These are phyloP conservation scores for Scophthalmus maximus DNA, from an alignment of 2,113 vertebrate genomes.

Conservation along the genomic window DNA sequence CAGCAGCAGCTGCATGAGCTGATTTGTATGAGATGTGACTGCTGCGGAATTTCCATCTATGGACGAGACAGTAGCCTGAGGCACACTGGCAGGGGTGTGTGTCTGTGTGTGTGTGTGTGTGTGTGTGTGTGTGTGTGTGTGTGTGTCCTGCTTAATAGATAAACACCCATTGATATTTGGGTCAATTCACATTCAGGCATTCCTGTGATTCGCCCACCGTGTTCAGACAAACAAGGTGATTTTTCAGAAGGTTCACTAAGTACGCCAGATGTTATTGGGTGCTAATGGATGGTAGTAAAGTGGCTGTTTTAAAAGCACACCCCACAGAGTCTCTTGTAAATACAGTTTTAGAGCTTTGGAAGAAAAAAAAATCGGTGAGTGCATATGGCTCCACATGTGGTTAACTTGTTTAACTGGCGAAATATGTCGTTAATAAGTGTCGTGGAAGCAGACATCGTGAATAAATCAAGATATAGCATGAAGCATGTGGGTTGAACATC, in stretches of 20 bases:
- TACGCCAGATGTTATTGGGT: not conserved
- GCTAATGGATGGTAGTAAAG: not conserved
- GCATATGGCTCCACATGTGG: no score
- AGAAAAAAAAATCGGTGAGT: no score
- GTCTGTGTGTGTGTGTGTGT: not conserved
- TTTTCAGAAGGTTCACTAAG: not conserved
- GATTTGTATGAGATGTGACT: slow-evolving; percentile 64
- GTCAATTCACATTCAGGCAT: slow-evolving; percentile 35
- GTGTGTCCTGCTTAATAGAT: no score
- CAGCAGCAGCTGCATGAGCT: slow-evolving; percentile 22
- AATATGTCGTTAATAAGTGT: no score
- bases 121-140: slow-evolving; percentile 13
- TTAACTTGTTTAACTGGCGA: no score
- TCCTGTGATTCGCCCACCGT: not conserved
- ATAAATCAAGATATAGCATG: no score
- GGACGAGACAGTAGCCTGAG: slow-evolving; percentile 17
- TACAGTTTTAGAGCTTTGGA: not conserved
- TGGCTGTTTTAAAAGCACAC: no score
- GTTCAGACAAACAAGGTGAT: not conserved
- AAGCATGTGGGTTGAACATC: no score
- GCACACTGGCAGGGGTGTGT: slow-evolving; percentile 33
- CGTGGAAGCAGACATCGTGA: no score
- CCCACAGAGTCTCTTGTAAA: not conserved
- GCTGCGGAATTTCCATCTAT: slow-evolving; percentile 56
- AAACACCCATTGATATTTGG: slow-evolving; percentile 39